Percentiles rank a stretch among this genome's conserved stretches.
phyloP scores from a whole-genome alignment of 2,888 invertebrate species.

The Agonopterix arenella region DNA sequence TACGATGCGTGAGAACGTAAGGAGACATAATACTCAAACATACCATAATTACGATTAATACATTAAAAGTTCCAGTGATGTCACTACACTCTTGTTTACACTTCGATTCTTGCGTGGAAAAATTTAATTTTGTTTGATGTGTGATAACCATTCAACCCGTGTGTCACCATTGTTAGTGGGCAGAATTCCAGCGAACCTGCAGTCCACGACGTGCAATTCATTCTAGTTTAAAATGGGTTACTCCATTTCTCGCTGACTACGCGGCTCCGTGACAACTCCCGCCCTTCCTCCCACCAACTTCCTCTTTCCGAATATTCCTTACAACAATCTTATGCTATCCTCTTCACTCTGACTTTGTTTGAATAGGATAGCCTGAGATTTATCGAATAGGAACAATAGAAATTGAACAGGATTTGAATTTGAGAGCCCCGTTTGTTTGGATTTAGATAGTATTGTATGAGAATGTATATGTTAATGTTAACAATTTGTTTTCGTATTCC shows the following conservation, averaged over 20 bases:
- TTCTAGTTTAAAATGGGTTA: constrained; percentile 73
- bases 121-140: not conserved
- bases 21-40: no score
- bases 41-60: no score
- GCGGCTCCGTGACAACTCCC: constrained; percentile 59
- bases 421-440: no score
- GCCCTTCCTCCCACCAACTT: constrained; percentile 18
- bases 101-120: no score
- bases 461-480: no score
- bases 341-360: no score
- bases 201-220: constrained; percentile 70
- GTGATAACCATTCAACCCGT: constrained; percentile 18
- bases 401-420: no score
- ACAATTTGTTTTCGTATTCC: no score
- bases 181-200: constrained; percentile 69
- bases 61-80: no score
- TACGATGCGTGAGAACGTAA: no score
- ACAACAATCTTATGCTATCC: not conserved
- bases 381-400: not conserved
- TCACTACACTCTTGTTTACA: no score
- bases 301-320: not conserved
- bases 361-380: not conserved
- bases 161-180: constrained; percentile 50
- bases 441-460: no score
- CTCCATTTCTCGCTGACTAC: constrained; percentile 67